Percentiles rank a stretch among this genome's conserved stretches.
These are phyloP conservation scores for Cecropterus lyciades DNA, from an alignment of 1,140 invertebrate genomes.

Conservation along the genomic window DNA sequence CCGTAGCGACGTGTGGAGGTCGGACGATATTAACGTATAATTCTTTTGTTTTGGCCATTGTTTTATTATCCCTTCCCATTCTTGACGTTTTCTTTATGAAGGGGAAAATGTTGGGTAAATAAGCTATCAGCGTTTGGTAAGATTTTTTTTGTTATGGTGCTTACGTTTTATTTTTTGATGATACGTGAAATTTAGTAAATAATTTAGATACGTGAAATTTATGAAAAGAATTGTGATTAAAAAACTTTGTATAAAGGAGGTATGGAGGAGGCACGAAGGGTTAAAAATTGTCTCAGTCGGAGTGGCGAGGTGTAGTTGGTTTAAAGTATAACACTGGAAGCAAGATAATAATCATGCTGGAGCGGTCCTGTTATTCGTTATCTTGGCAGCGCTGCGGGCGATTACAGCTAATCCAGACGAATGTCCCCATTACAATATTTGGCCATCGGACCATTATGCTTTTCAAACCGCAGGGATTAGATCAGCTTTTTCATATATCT, in stretches of 20 bases:
- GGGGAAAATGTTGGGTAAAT: background rate
- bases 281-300: background rate
- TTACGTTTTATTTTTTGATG: too few species aligned
- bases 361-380: constrained; percentile 1
- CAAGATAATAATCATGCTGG: constrained; percentile 12
- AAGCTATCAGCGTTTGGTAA: too few species aligned
- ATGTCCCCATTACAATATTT: constrained; percentile 30
- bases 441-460: background rate
- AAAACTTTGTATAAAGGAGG: too few species aligned
- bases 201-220: too few species aligned
- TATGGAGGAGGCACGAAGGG: too few species aligned
- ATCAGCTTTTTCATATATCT: constrained; percentile 8
- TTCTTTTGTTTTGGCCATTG: background rate
- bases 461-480: constrained; percentile 2
- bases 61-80: background rate
- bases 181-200: too few species aligned
- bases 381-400: constrained; percentile 12
- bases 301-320: background rate
- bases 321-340: constrained; percentile 8
- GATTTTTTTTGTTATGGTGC: too few species aligned
- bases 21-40: background rate
- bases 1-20: constrained; percentile 1
- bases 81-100: constrained; percentile 1
- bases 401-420: constrained; percentile 20
- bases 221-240: too few species aligned